Evolutionary conservation across 2,113 vertebrate species (phyloP).

Genomic region (Paramisgurnus dabryanus): DNA sequence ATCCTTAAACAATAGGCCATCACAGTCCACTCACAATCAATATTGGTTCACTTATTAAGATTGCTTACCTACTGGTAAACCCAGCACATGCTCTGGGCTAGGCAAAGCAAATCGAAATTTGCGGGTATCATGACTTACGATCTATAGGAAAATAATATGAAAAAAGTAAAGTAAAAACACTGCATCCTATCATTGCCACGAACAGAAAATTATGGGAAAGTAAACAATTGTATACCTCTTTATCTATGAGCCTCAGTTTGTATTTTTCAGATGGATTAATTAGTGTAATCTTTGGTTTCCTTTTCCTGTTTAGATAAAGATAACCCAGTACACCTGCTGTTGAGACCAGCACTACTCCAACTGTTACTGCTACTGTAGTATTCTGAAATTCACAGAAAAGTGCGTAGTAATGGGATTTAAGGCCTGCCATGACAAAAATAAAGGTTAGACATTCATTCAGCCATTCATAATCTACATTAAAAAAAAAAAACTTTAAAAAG

Average conservation of each 20-base stretch:
- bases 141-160: slow-evolving; percentile 50
- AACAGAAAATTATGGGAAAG: too few relatives aligned
- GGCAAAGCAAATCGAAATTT: slow-evolving; percentile 76
- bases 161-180: too few relatives aligned
- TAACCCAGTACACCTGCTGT: slow-evolving; percentile 65
- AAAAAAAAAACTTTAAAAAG: not conserved
- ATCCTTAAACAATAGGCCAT: not conserved
- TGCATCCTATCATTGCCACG: not conserved
- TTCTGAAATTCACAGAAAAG: slow-evolving; percentile 32
- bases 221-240: slow-evolving; percentile 60
- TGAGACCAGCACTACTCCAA: slow-evolving; percentile 69
- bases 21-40: not conserved
- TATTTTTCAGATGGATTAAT: slow-evolving; percentile 72
- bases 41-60: not conserved
- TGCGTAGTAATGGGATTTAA: not conserved
- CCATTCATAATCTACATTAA: too few relatives aligned
- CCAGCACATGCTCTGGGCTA: slow-evolving; percentile 68
- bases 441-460: not conserved
- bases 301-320: slow-evolving; percentile 66
- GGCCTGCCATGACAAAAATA: not conserved
- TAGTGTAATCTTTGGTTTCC: slow-evolving; percentile 64
- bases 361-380: slow-evolving; percentile 63
- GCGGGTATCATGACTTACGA: slow-evolving; percentile 73
- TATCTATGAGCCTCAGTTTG: slow-evolving; percentile 71
- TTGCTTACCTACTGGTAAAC: slow-evolving; percentile 73